Percentiles rank a stretch among this genome's conserved stretches.
phyloP scores from a whole-genome alignment of 2,113 vertebrate species.

The Aldabrachelys gigantea region DNA sequence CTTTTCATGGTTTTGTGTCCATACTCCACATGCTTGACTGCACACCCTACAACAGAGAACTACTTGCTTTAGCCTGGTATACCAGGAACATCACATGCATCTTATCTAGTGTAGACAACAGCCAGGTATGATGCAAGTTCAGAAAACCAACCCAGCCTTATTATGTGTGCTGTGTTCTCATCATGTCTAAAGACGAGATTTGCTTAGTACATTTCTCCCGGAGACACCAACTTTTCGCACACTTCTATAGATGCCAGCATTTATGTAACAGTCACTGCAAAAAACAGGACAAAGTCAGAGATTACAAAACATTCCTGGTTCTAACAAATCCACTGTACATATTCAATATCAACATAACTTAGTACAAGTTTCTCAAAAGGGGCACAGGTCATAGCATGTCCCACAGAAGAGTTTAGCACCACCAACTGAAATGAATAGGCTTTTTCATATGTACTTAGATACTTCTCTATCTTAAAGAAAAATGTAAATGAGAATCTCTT shows the following conservation, averaged over 20 bases:
- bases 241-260: not conserved
- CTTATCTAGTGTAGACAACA: not conserved
- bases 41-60: not conserved
- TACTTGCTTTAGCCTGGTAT: not conserved
- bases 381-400: not conserved
- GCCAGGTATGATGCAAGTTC: not conserved
- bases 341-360: not conserved
- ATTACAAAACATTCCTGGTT: not conserved
- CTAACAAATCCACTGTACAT: not conserved
- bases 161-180: not conserved
- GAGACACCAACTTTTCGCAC: not conserved
- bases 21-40: no score
- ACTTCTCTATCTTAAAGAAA: fast-evolving
- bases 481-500: not conserved
- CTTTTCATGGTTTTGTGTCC: not conserved
- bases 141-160: not conserved
- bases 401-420: not conserved
- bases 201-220: not conserved
- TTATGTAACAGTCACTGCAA: not conserved
- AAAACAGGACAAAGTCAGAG: not conserved
- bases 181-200: not conserved
- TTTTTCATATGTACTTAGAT: not conserved
- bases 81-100: not conserved
- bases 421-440: not conserved
- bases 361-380: not conserved